These are phyloP conservation scores for Apocheima hispidaria DNA, from an alignment of 2,888 invertebrate species.

Conservation along the genomic window DNA sequence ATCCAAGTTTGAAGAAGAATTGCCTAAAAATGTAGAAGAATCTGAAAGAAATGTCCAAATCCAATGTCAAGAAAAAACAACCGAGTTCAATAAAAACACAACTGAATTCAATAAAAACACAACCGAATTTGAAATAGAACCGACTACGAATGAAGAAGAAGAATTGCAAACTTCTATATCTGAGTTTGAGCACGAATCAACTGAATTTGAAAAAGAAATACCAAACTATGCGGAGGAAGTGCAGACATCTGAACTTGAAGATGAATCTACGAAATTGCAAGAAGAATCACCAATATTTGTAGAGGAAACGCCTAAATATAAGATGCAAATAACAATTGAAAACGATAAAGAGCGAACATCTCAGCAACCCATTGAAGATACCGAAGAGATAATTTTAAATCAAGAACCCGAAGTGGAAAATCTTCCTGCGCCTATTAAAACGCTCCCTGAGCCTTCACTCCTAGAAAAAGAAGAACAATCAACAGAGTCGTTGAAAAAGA, in stretches of 20 bases:
- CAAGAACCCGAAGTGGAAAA: slow-evolving; percentile 24
- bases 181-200: slow-evolving; percentile 2
- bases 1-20: slow-evolving; percentile 3
- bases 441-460: slow-evolving; percentile 42
- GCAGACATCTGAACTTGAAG: slow-evolving; percentile 2
- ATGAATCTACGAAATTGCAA: background rate
- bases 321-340: slow-evolving; percentile 7
- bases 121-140: background rate
- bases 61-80: background rate
- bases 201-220: slow-evolving; percentile 15
- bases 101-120: background rate
- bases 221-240: background rate
- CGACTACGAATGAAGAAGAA: slow-evolving; percentile 12
- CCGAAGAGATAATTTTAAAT: slow-evolving; percentile 12
- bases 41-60: background rate
- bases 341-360: background rate
- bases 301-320: slow-evolving; percentile 1
- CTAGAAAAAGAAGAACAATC: slow-evolving; percentile 30
- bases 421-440: slow-evolving; percentile 31
- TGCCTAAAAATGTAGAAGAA: background rate
- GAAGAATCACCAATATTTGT: background rate
- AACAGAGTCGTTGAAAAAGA: slow-evolving; percentile 19
- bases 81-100: background rate
- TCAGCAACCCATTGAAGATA: slow-evolving; percentile 13
- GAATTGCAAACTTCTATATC: slow-evolving; percentile 1